Conservation (phyloP, 2,888 invertebrate species). For the Cryptocephalus moraei region DNA sequence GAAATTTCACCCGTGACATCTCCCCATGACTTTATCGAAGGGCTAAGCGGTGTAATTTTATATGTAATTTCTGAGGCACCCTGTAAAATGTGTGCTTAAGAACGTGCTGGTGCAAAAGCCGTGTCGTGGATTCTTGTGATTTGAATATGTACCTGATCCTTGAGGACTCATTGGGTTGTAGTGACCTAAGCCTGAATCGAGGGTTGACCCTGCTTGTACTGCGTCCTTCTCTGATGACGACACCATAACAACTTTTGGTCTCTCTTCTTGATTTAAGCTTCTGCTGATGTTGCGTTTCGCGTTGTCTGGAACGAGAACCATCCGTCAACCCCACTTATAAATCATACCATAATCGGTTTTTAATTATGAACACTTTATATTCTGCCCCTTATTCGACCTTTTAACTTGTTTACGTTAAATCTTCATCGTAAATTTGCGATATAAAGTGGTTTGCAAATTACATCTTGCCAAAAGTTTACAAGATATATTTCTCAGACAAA, state of each 20-base stretch:
- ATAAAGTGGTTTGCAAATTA: no score
- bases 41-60: no score
- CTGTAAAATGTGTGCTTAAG: neutral
- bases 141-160: constrained; percentile 31
- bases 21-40: no score
- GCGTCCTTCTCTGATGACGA: constrained; percentile 35
- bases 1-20: no score
- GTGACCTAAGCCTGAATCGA: constrained; percentile 38
- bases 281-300: constrained; percentile 35
- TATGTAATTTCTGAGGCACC: no score
- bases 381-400: no score
- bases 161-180: constrained; percentile 40
- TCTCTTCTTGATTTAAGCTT: constrained; percentile 32
- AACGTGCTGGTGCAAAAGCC: constrained; percentile 15
- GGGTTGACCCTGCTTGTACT: constrained; percentile 25
- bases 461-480: no score
- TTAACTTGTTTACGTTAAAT: no score
- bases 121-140: constrained; percentile 4
- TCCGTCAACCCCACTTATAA: constrained; percentile 22
- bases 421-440: no score
- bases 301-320: constrained; percentile 36
- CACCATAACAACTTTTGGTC: constrained; percentile 35
- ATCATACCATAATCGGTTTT: constrained; percentile 5
- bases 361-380: neutral
- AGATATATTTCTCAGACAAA: no score